Evolutionary conservation across 2,113 vertebrate genomes (phyloP), one percentile per base, ranked within the genome.

Genomic region (Psephotus haematonotus): DNA sequence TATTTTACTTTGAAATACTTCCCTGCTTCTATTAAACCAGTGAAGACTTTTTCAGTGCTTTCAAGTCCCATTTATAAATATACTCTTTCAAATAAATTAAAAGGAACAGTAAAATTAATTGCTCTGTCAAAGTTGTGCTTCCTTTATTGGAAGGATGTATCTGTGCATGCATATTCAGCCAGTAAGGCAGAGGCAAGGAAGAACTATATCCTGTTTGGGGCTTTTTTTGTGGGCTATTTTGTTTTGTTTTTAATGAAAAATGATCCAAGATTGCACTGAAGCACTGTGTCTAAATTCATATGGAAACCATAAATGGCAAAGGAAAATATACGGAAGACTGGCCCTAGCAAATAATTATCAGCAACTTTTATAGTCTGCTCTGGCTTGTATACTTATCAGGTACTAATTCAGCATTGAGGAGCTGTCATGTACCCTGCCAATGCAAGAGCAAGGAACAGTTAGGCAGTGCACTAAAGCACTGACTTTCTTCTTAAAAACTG

Each of bases 71-170:
- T 77, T 92, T 94, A 57, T 64, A 90, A 88, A 88, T 22, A 52
- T 14, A 88, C 17, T 25, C 10, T 31, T 49, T 6, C 4, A 37
- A 91, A 79, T 85, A 81, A 8, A 37, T 18, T 17, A 60, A 90
- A 90, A 81, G 82, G 79, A 93, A 95, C 13, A 44, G 68, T 50
- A 92, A 64, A 93, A 88, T 75, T 69, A 90, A 93, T 9, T 78
- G 65, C 39, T 55, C 10, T 82, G 72, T 74, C 82, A 81, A 93
- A 93, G 70, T 16, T 37, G 55, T 7, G 27, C 46, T 83, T 92
- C 68, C 55, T 55, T 88, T 70, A 70, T 41, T 70, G 43, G 28
- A 92, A 84, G 35, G n/a, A 84, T 71, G 62, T 35, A 84, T 1
- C 2, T n/a, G 18, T 2, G 9, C 17, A 6, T 69, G 50, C 31